Evolutionary conservation across 2,888 invertebrate genomes (phyloP), one percentile per base, ranked within the genome.

Genomic region (Melanophora roralis): DNA sequence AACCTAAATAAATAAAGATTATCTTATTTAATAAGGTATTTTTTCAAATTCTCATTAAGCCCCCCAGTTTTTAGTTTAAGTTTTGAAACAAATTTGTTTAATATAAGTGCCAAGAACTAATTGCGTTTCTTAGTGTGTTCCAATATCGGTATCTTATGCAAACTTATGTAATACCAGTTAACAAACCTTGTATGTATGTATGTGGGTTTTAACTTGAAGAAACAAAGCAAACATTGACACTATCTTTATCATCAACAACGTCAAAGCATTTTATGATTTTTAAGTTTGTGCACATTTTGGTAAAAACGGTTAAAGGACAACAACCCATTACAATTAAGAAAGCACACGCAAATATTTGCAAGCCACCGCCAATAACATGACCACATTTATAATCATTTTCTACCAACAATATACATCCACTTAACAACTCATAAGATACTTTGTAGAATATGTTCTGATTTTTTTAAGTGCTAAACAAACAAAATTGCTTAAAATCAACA

Each of bases 401-500:
- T 40, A 27, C 40, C 65, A 49, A 36, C 34, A 53, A 62, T 2
- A 34, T 12, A 36, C 9, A 14, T 4, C 53, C 23, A 7, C 34
- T n/a, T 5, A 51, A 21, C 71, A 12, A 60, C 60, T 43, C 32
- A 9, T 5, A 34, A 34, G 12, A 43, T 51, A 67, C 21, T n/a
- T n/a, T n/a, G n/a, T n/a, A 59, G 16, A 59, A 74, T 43, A 21
- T 43, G 49, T 40, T 55, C 34, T 34, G 38, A 34, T 38, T 67
- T 38, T 38, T 38, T n/a, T n/a, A n/a, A 8, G 27, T 53, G 53
- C 60, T 53, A 62, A 60, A 21, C 68, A 64, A 71, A 71, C 76
- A 77, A 57, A 57, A 59, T 77, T 64, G 57, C 71, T 71, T 57
- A 57, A 49, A 77, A 45, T 62, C 64, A 77, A 71, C 57, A 77